phyloP scores from a whole-genome alignment of 2,888 invertebrate genomes.

The Atethmia centrago region DNA sequence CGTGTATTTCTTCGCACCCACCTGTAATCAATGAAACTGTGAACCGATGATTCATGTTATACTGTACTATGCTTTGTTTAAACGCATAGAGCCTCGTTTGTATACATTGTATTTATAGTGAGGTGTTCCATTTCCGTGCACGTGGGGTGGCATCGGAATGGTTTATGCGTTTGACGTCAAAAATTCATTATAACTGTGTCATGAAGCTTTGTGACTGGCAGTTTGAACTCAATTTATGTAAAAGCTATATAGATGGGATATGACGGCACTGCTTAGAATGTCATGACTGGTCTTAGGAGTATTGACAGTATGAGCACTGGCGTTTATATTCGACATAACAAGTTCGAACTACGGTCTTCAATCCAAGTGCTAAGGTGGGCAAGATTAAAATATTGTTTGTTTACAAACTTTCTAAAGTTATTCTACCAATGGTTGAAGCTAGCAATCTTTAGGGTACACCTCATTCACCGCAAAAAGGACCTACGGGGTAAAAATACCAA shows the following conservation, averaged over 20 bases:
- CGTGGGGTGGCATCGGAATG: constrained; percentile 21
- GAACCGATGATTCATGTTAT: constrained; percentile 38
- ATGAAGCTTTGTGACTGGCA: constrained; percentile 22
- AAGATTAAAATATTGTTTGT: background rate
- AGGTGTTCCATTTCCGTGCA: constrained; percentile 34
- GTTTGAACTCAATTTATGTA: constrained; percentile 3
- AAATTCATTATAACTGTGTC: constrained; percentile 53
- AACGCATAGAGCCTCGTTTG: constrained; percentile 23
- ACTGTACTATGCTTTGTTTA: constrained; percentile 48
- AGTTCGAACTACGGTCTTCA: background rate
- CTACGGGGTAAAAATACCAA: background rate
- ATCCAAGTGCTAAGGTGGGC: background rate
- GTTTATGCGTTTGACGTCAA: constrained; percentile 50
- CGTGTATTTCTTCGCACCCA: background rate
- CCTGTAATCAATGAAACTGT: constrained; percentile 48
- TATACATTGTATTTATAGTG: constrained; percentile 32
- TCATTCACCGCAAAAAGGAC: background rate
- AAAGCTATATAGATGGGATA: constrained; percentile 5
- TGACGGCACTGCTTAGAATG: background rate
- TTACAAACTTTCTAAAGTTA: background rate
- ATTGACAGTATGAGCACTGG: background rate
- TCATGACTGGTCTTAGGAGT: background rate
- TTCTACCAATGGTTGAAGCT: background rate
- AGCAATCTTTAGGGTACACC: background rate
- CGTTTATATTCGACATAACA: background rate